Evolutionary conservation across 2,113 vertebrate genomes (phyloP).

Genomic region (Zosterops japonicus): DNA sequence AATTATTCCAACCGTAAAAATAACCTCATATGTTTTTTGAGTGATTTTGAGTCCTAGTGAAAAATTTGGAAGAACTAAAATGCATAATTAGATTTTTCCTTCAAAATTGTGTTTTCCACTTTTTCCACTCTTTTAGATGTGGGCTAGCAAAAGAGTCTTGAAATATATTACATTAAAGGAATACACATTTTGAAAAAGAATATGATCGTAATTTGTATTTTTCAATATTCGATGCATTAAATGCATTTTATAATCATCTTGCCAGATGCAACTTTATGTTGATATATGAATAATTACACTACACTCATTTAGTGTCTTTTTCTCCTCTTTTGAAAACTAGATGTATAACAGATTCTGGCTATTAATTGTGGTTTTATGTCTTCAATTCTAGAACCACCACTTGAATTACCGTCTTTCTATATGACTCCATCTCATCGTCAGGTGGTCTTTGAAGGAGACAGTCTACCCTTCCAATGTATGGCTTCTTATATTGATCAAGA

Average conservation of each 20-base stretch:
- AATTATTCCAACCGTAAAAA: not conserved
- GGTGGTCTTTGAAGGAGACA: slow-evolving; percentile 96
- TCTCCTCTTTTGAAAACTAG: not conserved
- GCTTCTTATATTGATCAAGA: slow-evolving; percentile 93
- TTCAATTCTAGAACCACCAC: slow-evolving; percentile 82
- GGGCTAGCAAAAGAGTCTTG: not conserved
- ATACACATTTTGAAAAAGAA: not conserved
- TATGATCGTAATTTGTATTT: not conserved
- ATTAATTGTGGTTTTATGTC: not conserved
- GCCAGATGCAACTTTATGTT: not conserved
- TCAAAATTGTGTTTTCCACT: not conserved
- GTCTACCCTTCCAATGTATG: slow-evolving; percentile 95
- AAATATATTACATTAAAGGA: not conserved
- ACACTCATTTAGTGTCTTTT: not conserved
- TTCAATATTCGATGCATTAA: rapidly evolving
- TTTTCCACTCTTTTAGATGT: not conserved
- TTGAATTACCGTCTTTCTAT: slow-evolving; percentile 94
- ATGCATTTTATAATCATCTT: not conserved
- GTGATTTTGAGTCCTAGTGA: not conserved
- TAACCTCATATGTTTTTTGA: not conserved
- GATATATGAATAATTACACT: not conserved
- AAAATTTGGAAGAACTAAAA: not conserved
- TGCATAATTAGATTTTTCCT: not conserved
- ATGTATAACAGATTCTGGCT: not conserved
- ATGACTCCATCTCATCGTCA: slow-evolving; percentile 94